Conservation (phyloP, 2,797 vertebrate species). For the Tympanoctomys barrerae region DNA sequence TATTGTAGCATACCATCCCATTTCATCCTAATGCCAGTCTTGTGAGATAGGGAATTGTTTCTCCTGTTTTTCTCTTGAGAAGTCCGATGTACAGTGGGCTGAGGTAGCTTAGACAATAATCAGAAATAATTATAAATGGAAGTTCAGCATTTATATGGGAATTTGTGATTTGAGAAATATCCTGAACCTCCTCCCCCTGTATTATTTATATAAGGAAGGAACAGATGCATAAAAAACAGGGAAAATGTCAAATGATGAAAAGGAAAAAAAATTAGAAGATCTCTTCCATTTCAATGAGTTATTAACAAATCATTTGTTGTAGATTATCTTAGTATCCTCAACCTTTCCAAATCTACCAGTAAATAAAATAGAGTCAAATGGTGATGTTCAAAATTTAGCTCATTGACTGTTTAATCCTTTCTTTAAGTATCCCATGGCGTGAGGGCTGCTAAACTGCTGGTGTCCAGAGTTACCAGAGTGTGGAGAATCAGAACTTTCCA, state of each 20-base stretch:
- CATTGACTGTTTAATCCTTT: not conserved
- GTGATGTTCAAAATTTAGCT: not conserved
- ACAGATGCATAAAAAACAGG: not conserved
- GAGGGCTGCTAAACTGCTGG: not conserved
- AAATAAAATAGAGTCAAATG: constrained; percentile 14
- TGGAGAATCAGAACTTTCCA: not conserved
- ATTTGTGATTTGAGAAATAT: constrained; percentile 4
- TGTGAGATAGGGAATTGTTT: not conserved
- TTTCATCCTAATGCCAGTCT: not conserved
- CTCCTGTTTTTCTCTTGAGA: not conserved
- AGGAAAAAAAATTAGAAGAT: not conserved
- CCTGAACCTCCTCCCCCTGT: not conserved
- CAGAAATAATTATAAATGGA: not conserved
- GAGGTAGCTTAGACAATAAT: not conserved
- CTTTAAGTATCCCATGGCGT: not conserved
- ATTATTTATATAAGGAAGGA: not conserved
- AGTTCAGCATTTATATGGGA: not conserved
- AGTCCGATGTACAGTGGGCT: not conserved
- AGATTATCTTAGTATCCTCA: not conserved
- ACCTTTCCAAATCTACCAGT: not conserved
- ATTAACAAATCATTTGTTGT: not conserved
- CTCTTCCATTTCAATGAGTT: not conserved
- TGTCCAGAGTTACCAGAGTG: not conserved
- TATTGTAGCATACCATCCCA: not conserved
- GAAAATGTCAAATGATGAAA: not conserved